Percentiles rank a stretch among this genome's conserved stretches.
Conservation (phyloP, 2,797 vertebrate genomes). For the Steatocranus sp. region DNA sequence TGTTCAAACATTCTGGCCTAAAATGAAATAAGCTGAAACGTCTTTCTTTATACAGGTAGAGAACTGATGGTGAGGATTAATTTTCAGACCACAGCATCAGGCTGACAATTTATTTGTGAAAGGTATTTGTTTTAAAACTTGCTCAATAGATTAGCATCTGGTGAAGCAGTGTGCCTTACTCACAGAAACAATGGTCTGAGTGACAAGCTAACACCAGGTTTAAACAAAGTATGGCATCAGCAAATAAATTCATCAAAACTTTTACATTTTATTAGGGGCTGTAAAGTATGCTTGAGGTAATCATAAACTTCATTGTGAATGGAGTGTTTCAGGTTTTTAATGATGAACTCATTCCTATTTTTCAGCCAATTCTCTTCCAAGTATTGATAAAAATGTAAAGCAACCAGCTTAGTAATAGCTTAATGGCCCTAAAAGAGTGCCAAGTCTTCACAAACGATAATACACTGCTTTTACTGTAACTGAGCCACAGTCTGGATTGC, state of each 20-base stretch:
- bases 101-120: neutral
- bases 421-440: slow-evolving; percentile 22
- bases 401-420: slow-evolving; percentile 22
- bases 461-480: slow-evolving; percentile 34
- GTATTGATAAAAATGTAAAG: slow-evolving; percentile 45
- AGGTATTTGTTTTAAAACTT: neutral
- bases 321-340: slow-evolving; percentile 34
- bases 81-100: neutral
- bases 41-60: neutral
- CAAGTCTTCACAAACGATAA: slow-evolving; percentile 24
- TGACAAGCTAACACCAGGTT: neutral
- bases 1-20: neutral
- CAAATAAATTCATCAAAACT: neutral
- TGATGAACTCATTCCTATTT: slow-evolving; percentile 21
- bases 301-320: slow-evolving; percentile 5
- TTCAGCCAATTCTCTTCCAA: slow-evolving; percentile 32
- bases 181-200: neutral
- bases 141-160: neutral
- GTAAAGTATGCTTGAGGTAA: slow-evolving; percentile 13
- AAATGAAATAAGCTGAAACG: neutral
- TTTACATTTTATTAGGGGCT: slow-evolving; percentile 24
- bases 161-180: neutral
- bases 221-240: neutral
- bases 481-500: neutral
- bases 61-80: neutral